Base-by-base conservation (phyloP, 2,113 vertebrate genomes). In the Notiomystis cincta region DNA sequence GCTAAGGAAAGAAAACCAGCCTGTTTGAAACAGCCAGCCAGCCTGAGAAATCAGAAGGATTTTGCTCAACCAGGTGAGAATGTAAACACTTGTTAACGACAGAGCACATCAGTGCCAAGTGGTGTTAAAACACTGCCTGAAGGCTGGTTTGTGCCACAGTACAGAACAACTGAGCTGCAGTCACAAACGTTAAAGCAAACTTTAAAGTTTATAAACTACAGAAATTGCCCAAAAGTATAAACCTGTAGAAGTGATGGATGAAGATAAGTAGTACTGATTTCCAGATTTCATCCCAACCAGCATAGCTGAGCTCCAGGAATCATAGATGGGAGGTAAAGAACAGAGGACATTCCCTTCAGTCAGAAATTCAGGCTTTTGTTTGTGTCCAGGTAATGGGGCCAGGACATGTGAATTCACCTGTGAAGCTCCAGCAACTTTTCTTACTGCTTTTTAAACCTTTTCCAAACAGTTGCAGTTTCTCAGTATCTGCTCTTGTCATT, bases 1-100 rank as follows among this genome's bases (percentile, higher is more conserved):
- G 99, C 99, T 99, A 23, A 13, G 45, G 71, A 85, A 75, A 57
- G 15, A 71, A 76, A 81, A 92, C 8, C 2, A 72, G 58, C 13
- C 72, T 25, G 21, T 65, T 78, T 37, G 37, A 67, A 91, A 82
- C 27, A 22, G 14, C 11, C 21, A 33, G 38, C 22, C 42, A 45
- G 44, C 47, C 64, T 22, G 21, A 57, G 76, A 18, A 38, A 25
- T 12, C 24, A 10, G 5, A 67, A 54, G 35, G 35, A 9, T 73
- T 80, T 76, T 78, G 45, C 62, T 93, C 38, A 56, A 6, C 11
- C 8, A 19, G 8, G 42, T 20, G 35, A 58, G 62, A 38, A 31
- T 3, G 13, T 15, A 28, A 64, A 44, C 64, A 3, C 7, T n/a
- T 33, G 8, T 51, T 50, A 6, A 3, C 56, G 67, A 22, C 0